A percentile compares a stretch with the other conserved stretches of the same genome.
These are phyloP conservation scores for Glyptemys insculpta DNA, from an alignment of 2,797 vertebrate genomes.

Conservation along the genomic window DNA sequence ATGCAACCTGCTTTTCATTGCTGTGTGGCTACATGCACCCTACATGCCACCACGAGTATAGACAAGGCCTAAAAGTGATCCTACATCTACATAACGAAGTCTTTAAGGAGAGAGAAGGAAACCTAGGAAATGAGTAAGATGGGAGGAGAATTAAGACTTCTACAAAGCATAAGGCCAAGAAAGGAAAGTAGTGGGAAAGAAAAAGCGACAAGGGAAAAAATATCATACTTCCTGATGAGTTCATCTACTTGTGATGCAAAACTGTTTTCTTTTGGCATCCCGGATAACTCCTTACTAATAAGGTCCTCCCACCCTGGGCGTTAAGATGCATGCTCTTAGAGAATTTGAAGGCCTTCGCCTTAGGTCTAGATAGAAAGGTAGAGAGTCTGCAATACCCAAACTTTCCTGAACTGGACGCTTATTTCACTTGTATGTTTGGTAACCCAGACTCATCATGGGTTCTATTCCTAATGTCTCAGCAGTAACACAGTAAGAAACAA, in stretches of 20 bases:
- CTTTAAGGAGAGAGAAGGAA: background rate
- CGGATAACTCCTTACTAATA: no score
- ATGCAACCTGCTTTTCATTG: no score
- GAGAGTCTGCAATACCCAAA: slow-evolving; percentile 13
- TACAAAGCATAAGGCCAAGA: no score
- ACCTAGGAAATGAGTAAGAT: background rate
- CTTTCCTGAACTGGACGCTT: background rate
- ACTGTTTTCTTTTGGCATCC: background rate
- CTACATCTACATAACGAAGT: background rate
- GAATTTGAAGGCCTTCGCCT: background rate
- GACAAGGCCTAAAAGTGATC: background rate
- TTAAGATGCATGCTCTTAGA: background rate
- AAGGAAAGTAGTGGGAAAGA: no score
- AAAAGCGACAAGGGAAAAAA: no score
- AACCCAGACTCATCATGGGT: slow-evolving; percentile 33
- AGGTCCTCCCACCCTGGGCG: background rate
- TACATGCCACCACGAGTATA: no score
- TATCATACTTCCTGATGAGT: no score
- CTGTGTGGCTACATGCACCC: no score
- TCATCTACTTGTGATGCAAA: no score
- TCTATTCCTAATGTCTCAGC: slow-evolving; percentile 3
- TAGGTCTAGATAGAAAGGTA: background rate
- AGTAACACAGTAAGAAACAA: background rate
- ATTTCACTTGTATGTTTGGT: slow-evolving; percentile 44
- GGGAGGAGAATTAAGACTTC: background rate